These are phyloP conservation scores for Drosophila sordidula DNA, from an alignment of 2,888 invertebrate genomes.

Conservation along the genomic window DNA sequence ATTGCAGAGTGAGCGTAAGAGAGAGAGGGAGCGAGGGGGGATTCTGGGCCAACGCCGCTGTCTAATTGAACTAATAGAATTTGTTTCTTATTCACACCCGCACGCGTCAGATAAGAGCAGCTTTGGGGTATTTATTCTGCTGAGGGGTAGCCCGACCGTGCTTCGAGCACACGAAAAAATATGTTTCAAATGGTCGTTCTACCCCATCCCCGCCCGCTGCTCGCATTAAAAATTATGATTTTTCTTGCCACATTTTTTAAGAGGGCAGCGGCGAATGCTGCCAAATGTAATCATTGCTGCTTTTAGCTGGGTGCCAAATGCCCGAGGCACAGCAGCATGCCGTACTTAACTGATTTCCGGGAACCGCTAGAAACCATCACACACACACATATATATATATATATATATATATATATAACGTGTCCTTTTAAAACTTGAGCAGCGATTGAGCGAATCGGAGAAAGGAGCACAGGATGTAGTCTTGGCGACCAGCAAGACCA, in stretches of 20 bases:
- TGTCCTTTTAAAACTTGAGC: constrained; percentile 22
- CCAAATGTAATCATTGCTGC: constrained; percentile 65
- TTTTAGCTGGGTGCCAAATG: constrained; percentile 60
- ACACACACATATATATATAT: constrained; percentile 24
- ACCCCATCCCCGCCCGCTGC: constrained; percentile 6
- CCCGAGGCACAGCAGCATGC: constrained; percentile 54
- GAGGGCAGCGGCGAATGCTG: constrained; percentile 34
- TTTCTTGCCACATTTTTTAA: constrained; percentile 34
- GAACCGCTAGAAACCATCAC: constrained; percentile 44
- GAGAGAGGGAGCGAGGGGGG: neutral
- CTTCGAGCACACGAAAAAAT: constrained; percentile 31
- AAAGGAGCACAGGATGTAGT: constrained; percentile 45
- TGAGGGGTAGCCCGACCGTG: constrained; percentile 20
- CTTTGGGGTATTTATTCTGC: constrained; percentile 13
- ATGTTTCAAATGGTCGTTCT: constrained; percentile 37
- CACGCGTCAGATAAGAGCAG: constrained; percentile 62
- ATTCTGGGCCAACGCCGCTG: constrained; percentile 31
- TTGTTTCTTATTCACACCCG: constrained; percentile 52
- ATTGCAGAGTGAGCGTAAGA: neutral
- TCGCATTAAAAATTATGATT: constrained; percentile 59
- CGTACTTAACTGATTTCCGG: constrained; percentile 76
- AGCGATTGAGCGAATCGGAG: constrained; percentile 15
- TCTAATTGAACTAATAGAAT: constrained; percentile 74
- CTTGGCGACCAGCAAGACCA: constrained; percentile 53
- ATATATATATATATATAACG: constrained; percentile 4